These are phyloP conservation scores for Thripadectes ignobilis DNA, from an alignment of 2,797 vertebrate genomes.

Conservation along the genomic window DNA sequence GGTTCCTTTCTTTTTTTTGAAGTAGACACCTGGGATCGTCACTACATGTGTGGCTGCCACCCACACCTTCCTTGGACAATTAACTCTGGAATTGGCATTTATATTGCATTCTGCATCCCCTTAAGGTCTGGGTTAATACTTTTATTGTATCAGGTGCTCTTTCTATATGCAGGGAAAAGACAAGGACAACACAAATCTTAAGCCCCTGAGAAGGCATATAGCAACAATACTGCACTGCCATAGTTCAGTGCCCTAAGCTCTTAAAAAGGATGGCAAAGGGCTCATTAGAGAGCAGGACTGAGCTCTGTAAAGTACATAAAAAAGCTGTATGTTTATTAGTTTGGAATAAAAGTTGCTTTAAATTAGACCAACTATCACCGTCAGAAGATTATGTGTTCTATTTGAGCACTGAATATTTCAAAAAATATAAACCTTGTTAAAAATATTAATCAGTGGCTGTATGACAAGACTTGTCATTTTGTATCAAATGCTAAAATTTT, in stretches of 20 bases:
- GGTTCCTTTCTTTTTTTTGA: background rate
- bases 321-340: background rate
- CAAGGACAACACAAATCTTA: background rate
- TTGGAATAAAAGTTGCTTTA: background rate
- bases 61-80: background rate
- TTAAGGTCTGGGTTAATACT: background rate
- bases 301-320: background rate
- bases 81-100: background rate
- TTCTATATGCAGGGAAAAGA: background rate
- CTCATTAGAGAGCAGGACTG: background rate
- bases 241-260: background rate
- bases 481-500: slow-evolving; percentile 15
- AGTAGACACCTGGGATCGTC: background rate
- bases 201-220: background rate
- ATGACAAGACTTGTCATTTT: slow-evolving; percentile 42
- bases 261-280: background rate
- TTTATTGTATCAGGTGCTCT: background rate
- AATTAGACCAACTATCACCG: background rate
- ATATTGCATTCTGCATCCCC: background rate
- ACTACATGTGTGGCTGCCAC: slow-evolving; percentile 7
- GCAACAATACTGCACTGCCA: background rate
- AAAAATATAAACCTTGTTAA: slow-evolving; percentile 19
- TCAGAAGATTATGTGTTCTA: background rate
- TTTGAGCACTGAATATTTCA: slow-evolving; percentile 12
- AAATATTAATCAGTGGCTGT: slow-evolving; percentile 9